Conservation (phyloP, 2,888 invertebrate genomes). For the Plagiodera versicolora region DNA sequence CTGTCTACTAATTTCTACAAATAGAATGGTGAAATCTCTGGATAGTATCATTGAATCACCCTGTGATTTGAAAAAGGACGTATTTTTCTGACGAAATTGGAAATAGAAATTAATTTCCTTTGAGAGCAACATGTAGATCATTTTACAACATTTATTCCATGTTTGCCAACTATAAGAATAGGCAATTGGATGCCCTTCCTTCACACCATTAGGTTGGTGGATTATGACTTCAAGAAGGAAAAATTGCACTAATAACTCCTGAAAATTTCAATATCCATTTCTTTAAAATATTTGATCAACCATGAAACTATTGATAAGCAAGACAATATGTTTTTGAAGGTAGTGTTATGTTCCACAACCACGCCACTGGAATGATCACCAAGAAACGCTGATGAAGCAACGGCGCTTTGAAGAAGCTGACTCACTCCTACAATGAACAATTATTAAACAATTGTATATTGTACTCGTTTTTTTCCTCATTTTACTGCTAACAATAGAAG, state of each 20-base stretch:
- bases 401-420: too few species aligned
- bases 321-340: too few species aligned
- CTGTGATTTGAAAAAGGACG: slow-evolving; percentile 33
- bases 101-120: slow-evolving; percentile 37
- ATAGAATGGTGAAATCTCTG: slow-evolving; percentile 41
- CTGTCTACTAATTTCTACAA: slow-evolving; percentile 52
- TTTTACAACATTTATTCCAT: slow-evolving; percentile 54
- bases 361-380: too few species aligned
- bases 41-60: slow-evolving; percentile 33
- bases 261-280: slow-evolving; percentile 12
- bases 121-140: slow-evolving; percentile 50
- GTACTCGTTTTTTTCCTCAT: too few species aligned
- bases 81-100: slow-evolving; percentile 32
- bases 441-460: too few species aligned
- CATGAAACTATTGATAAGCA: background rate
- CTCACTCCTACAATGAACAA: too few species aligned
- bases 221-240: slow-evolving; percentile 57
- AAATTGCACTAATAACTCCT: slow-evolving; percentile 55
- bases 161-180: slow-evolving; percentile 51
- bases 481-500: too few species aligned
- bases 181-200: slow-evolving; percentile 44
- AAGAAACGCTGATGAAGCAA: too few species aligned
- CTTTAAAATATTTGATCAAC: background rate
- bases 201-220: slow-evolving; percentile 58
- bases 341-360: too few species aligned